Evolutionary conservation across 2,888 invertebrate genomes (phyloP), one percentile per base, ranked within the genome.

Genomic region (Meganola albula): DNA sequence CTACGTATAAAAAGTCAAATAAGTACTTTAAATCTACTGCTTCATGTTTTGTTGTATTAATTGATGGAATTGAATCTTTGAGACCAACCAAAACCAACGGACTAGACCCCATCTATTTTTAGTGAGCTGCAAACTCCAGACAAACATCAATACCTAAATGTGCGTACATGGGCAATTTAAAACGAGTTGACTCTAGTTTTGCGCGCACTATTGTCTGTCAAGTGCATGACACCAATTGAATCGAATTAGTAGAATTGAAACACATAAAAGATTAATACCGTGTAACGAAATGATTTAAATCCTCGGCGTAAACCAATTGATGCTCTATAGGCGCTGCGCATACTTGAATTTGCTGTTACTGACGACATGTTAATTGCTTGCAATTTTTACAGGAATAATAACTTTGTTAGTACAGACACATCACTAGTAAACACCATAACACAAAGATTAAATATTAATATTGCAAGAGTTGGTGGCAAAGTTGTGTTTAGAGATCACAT

Each of bases 261-360:
- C 47, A 51, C 41, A 51, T 52, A 53, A 54, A 59, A 49, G 40
- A 67, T 57, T 63, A 64, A 64, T 80, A 85, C 85, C 84, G 74
- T 82, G 51, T 78, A 82, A 59, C 85, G 80, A 70, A 74, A 83
- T 50, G 84, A 79, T 67, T 84, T 85, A 62, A 79, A 78, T 52
- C 84, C 84, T 58, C 84, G 76, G 48, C 84, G 73, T 62, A 79
- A 53, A 40, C 82, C 83, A 74, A 84, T 79, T 70, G 84, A 72
- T 34, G 76, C 73, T 68, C 83, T 76, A 55, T 78, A 82, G 51
- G 71, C 78, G 66, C 77, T 79, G 62, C 84, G 79, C 78, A 78
- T 79, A 70, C 74, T 79, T 42, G 82, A 74, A 63, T 83, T 77
- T 30, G 84, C 80, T 31, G 75, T 80, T 48, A 77, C 74, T 58